These are phyloP conservation scores for Tamias sibiricus DNA, from an alignment of 2,113 vertebrate species.

Conservation along the genomic window DNA sequence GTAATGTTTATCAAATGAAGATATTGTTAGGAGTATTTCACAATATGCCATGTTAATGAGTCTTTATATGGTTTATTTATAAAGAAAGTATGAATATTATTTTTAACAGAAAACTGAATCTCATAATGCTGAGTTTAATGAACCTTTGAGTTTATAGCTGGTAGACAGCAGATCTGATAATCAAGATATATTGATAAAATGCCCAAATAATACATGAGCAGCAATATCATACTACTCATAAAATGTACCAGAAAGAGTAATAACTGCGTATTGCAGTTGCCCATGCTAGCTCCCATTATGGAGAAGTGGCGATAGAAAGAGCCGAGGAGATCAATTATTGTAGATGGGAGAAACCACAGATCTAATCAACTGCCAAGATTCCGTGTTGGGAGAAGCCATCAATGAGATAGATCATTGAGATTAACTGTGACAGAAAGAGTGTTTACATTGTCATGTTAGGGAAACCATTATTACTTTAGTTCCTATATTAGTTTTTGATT, in stretches of 20 bases:
- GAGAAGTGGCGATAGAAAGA: background rate
- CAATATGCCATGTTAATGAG: background rate
- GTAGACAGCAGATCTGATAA: background rate
- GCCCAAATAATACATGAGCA: background rate
- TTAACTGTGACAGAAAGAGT: background rate
- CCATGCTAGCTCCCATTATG: background rate
- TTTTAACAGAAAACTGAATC: constrained; percentile 16
- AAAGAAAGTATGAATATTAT: background rate
- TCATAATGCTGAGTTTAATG: constrained; percentile 26
- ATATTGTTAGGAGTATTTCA: background rate
- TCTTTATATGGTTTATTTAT: background rate
- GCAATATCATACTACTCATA: background rate
- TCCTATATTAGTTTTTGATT: constrained; percentile 10
- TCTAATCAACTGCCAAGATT: background rate
- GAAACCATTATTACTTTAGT: constrained; percentile 42
- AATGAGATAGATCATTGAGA: background rate
- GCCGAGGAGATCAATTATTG: background rate
- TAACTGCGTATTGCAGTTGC: background rate
- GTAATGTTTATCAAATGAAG: constrained; percentile 6
- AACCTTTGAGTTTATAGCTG: background rate
- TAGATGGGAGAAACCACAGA: background rate
- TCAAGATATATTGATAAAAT: background rate
- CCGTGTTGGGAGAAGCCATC: background rate
- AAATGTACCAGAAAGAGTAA: background rate
- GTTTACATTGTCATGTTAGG: background rate